Evolutionary conservation across 2,113 vertebrate genomes (phyloP), one percentile per base, ranked within the genome.

Genomic region (Egretta garzetta): DNA sequence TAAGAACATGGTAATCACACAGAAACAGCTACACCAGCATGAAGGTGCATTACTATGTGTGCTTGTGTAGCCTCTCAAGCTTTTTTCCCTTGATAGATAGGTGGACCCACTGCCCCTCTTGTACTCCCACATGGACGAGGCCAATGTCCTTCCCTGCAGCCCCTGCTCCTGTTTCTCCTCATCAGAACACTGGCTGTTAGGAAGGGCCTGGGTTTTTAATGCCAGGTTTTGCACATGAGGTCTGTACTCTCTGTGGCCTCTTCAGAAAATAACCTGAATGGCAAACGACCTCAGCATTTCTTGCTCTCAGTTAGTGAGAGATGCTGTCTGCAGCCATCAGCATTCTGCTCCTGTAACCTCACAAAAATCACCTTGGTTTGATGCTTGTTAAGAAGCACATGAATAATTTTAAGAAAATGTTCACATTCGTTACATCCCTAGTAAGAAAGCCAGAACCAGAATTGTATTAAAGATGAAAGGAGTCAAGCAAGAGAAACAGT

Each of bases 61-160:
- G 14, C 23, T 50, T 50, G 12, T 12, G 8, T 19, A 45, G 37
- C 26, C 12, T 77, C 37, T 89, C 39, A 41, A 41, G 33, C 6
- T 67, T 49, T 88, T 79, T 64, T 6, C 18, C 15, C 12, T 41
- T 47, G 5, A 14, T 28, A 9, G 5, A 7, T 0, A 14, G 23
- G 8, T 33, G 28, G 26, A 26, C 3, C 3, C 33, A 13, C 5
- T 6, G 5, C 9, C 22, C 16, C 43, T 24, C 20, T 55, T 50
- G 10, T 32, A 26, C 13, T 59, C 14, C 15, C 43, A 18, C 0
- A 0, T 10, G 32, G 15, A 32, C 6, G 47, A 63, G 22, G 10
- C 16, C 5, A 4, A 45, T 1, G 2, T 55, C 45, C 35, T 50
- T 45, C 60, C 41, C 55, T 72, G 52, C 3, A 21, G 76, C 6